Evolutionary conservation across 2,797 vertebrate species (phyloP).

Genomic region (Simalia tracyae): DNA sequence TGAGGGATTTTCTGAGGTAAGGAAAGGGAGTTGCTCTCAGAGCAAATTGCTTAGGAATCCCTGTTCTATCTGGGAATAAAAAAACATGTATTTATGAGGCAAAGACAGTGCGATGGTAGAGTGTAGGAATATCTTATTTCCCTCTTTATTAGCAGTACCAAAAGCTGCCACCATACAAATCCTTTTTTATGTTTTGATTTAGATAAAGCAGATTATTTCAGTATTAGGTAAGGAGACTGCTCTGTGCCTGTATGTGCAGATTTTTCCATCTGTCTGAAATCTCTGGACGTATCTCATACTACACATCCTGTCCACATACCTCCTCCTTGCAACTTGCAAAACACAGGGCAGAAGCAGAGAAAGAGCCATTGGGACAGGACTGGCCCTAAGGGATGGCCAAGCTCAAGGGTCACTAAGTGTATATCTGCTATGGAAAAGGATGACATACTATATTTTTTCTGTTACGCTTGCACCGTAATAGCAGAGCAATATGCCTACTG

Average conservation of each 20-base stretch:
- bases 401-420: too few relatives aligned
- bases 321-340: background rate
- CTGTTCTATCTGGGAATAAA: background rate
- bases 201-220: background rate
- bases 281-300: background rate
- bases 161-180: background rate
- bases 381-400: background rate
- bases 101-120: background rate
- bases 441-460: background rate
- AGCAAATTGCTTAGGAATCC: conserved; percentile 18
- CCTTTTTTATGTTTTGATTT: background rate
- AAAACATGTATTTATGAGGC: background rate
- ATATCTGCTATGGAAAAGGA: too few relatives aligned
- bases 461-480: background rate
- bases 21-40: background rate
- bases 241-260: background rate
- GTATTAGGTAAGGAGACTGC: background rate
- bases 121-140: background rate
- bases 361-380: background rate
- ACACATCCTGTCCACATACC: background rate
- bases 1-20: conserved; percentile 2
- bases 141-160: background rate
- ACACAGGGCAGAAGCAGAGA: background rate
- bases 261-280: background rate
- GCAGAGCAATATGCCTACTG: background rate